A percentile compares a stretch with the other conserved stretches of the same genome.
Evolutionary conservation across 2,888 invertebrate species (phyloP).

Genomic region (Drosophila maculinotata): DNA sequence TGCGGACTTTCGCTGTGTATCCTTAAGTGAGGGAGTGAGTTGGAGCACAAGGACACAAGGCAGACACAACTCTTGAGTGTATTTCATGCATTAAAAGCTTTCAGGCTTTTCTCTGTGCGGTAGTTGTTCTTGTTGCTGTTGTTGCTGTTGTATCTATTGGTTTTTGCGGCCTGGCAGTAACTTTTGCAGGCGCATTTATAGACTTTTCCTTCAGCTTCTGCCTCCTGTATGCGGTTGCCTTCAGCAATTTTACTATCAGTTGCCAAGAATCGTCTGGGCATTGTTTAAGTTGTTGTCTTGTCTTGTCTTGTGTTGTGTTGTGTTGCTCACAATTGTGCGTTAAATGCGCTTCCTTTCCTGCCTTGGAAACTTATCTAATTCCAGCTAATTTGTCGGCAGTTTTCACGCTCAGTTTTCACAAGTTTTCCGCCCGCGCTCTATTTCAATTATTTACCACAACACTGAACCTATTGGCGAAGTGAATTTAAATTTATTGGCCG

Average conservation of each 20-base stretch:
- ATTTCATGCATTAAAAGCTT: slow-evolving; percentile 76
- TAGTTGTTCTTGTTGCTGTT: slow-evolving; percentile 40
- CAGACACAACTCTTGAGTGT: slow-evolving; percentile 60
- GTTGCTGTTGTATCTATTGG: slow-evolving; percentile 53
- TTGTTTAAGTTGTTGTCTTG: slow-evolving; percentile 56
- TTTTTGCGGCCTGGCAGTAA: slow-evolving; percentile 63
- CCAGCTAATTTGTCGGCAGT: slow-evolving; percentile 61
- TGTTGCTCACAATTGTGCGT: slow-evolving; percentile 53
- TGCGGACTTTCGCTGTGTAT: slow-evolving; percentile 32
- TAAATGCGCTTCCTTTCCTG: slow-evolving; percentile 47
- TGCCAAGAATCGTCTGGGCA: slow-evolving; percentile 58
- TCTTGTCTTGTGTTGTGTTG: slow-evolving; percentile 18
- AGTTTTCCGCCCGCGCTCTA: slow-evolving; percentile 18
- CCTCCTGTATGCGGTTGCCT: slow-evolving; percentile 47
- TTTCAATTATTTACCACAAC: slow-evolving; percentile 55
- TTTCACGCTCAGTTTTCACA: slow-evolving; percentile 48
- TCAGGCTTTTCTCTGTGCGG: slow-evolving; percentile 33
- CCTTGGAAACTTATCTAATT: slow-evolving; percentile 53
- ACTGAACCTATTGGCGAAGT: slow-evolving; percentile 12
- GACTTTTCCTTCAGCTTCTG: slow-evolving; percentile 32
- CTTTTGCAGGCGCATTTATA: slow-evolving; percentile 62
- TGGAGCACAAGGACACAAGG: slow-evolving; percentile 30
- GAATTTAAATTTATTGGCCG: slow-evolving; percentile 72
- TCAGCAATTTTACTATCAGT: slow-evolving; percentile 49
- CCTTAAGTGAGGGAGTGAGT: slow-evolving; percentile 26